phyloP scores from a whole-genome alignment of 1,140 invertebrate species.

The Maniola jurtina region DNA sequence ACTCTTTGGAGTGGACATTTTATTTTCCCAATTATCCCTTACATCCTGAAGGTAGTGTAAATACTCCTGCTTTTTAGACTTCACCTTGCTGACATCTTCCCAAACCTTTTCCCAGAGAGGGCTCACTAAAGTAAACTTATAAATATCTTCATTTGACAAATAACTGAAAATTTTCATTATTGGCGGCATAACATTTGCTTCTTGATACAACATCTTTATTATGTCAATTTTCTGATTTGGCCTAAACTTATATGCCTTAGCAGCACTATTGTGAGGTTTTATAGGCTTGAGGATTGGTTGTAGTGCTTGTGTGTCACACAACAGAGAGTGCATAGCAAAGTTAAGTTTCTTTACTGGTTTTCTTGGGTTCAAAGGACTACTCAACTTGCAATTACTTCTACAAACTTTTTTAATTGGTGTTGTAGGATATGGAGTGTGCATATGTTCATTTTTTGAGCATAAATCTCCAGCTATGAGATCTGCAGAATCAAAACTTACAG shows the following conservation, averaged over 20 bases:
- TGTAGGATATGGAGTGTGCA: conserved; percentile 51
- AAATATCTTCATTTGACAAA: conserved; percentile 64
- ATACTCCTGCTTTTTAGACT: conserved; percentile 46
- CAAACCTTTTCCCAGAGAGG: conserved; percentile 58
- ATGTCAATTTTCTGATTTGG: conserved; percentile 70
- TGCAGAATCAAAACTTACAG: conserved; percentile 22
- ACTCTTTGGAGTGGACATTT: conserved; percentile 37
- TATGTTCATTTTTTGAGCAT: conserved; percentile 28
- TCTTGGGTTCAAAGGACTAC: conserved; percentile 43
- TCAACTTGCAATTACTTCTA: conserved; percentile 53
- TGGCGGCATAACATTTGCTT: conserved; percentile 46
- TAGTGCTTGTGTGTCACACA: conserved; percentile 55
- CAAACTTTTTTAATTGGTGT: conserved; percentile 66
- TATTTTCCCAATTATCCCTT: conserved; percentile 65
- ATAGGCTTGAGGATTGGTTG: conserved; percentile 35
- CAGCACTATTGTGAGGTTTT: conserved; percentile 27
- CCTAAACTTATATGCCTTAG: conserved; percentile 41
- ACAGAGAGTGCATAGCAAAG: conserved; percentile 61
- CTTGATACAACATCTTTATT: conserved; percentile 58
- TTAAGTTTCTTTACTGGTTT: conserved; percentile 55
- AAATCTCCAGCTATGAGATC: conserved; percentile 24
- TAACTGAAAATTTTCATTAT: conserved; percentile 62
- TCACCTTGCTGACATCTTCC: conserved; percentile 44
- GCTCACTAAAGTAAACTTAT: conserved; percentile 65
- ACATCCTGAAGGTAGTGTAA: conserved; percentile 44